Base-by-base conservation (phyloP, 1,140 invertebrate species). In the Micrasema longulum region DNA sequence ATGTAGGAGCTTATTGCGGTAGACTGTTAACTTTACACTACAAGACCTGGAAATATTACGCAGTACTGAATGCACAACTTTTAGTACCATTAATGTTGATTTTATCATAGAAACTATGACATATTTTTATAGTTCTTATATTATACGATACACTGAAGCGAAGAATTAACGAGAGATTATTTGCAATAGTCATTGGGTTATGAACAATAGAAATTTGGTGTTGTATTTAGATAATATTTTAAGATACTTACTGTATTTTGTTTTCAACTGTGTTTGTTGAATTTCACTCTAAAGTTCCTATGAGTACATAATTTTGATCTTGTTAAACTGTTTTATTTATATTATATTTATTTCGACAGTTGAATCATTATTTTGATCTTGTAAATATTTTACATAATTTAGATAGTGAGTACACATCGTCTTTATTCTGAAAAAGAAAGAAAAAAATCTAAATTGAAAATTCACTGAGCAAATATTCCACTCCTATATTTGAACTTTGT, bases 1-100 rank as follows among this genome's bases (percentile, higher is more conserved):
- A 91, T 91, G 87, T 92, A 85, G 83, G 71, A 72, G 60, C 68
- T 48, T 70, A 43, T 52, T 76, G 74, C 74, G 71, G 74, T 76
- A 72, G 71, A 76, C 67, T 69, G 67, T 69, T 69, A 60, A 69
- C 38, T 60, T 69, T 14, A 41, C 67, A 20, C 20, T 48, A 36
- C 41, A 48, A 23, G 65, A 68, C 18, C 26, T 31, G 45, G 35
- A 14, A 47, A 57, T 69, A 38, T 10, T 26, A 53, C 7, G 18
- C n/a, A 38, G 57, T 72, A 72, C 53, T 67, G 71, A 72, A 72
- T 67, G 71, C 71, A 67, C 71, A 72, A 72, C 52, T 72, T 45
- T 60, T 62, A 52, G 55, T 55, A 68, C 65, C 48, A 55, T 5
- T 68, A 50, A 53, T 55, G 35, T 66, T 31, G 50, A 66, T 53